phyloP scores from a whole-genome alignment of 2,797 vertebrate genomes.

The Todus mexicanus region DNA sequence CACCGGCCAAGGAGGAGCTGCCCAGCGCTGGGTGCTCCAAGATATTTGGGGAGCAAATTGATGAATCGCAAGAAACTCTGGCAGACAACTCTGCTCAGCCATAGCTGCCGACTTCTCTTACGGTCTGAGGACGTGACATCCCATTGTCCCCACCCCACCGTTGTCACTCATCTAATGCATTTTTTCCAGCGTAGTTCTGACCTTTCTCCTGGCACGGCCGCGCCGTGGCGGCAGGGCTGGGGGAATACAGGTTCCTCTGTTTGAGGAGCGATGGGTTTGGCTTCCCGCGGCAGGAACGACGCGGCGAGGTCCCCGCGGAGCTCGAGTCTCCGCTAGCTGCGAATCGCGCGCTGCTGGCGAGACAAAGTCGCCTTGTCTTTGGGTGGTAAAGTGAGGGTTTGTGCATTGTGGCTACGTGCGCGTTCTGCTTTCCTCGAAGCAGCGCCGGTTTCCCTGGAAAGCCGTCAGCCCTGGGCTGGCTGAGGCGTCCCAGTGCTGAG shows the following conservation, averaged over 20 bases:
- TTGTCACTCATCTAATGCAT: rapidly evolving
- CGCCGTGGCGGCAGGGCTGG: background rate
- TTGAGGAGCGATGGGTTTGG: slow-evolving; percentile 33
- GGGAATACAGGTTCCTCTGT: slow-evolving; percentile 45
- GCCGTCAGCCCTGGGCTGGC: background rate
- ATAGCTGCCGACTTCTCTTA: background rate
- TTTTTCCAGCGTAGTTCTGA: background rate
- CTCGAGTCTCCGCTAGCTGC: slow-evolving; percentile 35
- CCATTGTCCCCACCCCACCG: background rate
- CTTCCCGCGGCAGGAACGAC: background rate
- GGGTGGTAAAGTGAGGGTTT: slow-evolving; percentile 26
- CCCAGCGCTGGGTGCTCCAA: rapidly evolving
- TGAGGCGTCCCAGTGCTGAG: background rate
- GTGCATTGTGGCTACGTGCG: background rate
- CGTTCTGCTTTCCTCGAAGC: background rate
- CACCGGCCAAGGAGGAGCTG: background rate
- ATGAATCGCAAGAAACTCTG: background rate
- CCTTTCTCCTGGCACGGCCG: background rate
- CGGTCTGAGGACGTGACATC: background rate
- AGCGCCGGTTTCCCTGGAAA: slow-evolving; percentile 22
- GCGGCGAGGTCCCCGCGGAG: slow-evolving; percentile 53
- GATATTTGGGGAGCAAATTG: background rate
- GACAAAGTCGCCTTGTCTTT: slow-evolving; percentile 61
- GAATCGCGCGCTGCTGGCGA: slow-evolving; percentile 48
- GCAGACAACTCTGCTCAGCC: background rate